Evolutionary conservation across 1,140 invertebrate species (phyloP), one percentile per base, ranked within the genome.

Genomic region (Sinonovacula constricta): DNA sequence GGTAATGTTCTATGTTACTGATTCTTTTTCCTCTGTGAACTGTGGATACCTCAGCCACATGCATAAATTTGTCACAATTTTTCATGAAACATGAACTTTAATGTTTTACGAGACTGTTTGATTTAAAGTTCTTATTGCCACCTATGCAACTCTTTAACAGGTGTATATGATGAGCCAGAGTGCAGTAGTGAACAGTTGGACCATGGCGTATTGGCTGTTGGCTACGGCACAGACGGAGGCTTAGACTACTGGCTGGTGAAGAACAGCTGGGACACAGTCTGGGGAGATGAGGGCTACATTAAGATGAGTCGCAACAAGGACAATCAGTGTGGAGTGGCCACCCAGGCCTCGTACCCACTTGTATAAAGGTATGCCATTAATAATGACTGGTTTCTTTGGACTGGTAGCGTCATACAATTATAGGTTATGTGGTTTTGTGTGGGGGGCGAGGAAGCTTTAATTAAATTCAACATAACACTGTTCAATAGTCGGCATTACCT

Each of bases 221-320:
- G 89, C 54, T 92, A 94, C 15, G 93, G 90, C 0, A 86, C 80
- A 18, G 94, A 94, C 85, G 83, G 87, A 56, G 95, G 94, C 0
- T 92, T 93, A 14, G 93, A 94, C 45, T 93, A 92, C 79, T 93
- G 92, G 92, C 67, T 93, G n/a, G 91, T 93, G 18, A 93, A 93
- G 77, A 93, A 36, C 79, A 87, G 86, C 54, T 88, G 85, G 90
- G 88, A 88, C 2, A 81, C 82, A 18, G 45, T 65, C 31, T 94
- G 93, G 93, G 93, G 93, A 71, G 88, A 91, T 18, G 57, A 91
- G 53, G 93, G 93, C 3, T 93, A 93, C 84, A 89, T 93, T 33
- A 85, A 89, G 54, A 93, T 93, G 87, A 86, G 87, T 12, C 82
- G 92, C 33, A 92, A 93, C 82, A 86, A 89, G 53, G 81, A 87